Conservation (phyloP, 2,113 vertebrate genomes). For the Herpailurus yagouaroundi region DNA sequence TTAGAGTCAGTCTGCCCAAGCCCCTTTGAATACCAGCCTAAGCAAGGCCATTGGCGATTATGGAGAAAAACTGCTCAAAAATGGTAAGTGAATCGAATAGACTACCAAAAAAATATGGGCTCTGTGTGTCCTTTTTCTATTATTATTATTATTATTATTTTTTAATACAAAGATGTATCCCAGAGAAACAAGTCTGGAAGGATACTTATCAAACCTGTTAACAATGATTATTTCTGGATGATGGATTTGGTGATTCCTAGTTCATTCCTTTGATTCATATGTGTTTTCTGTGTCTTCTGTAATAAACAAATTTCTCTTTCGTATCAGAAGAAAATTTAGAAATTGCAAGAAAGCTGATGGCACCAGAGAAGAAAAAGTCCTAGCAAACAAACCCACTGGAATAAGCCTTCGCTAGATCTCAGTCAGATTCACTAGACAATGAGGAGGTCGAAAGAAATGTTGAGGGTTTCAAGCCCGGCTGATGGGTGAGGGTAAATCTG, state of each 20-base stretch:
- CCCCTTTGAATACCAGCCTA: background rate
- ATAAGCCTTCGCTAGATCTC: background rate
- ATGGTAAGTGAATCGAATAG: background rate
- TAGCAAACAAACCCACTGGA: background rate
- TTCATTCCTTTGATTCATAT: background rate
- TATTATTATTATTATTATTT: too few species aligned
- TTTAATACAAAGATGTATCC: background rate
- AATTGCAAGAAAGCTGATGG: background rate
- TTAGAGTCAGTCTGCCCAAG: background rate
- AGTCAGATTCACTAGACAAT: background rate
- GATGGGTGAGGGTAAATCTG: rapidly evolving
- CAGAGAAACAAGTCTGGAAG: background rate
- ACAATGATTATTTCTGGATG: background rate
- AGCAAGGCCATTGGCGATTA: background rate
- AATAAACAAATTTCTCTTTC: background rate
- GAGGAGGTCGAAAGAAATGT: background rate
- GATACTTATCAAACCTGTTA: background rate
- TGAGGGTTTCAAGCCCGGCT: background rate
- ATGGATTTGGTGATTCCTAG: background rate
- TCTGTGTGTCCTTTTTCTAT: background rate
- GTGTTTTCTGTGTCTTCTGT: background rate
- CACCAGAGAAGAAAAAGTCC: background rate
- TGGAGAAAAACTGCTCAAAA: background rate
- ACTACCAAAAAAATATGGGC: background rate
- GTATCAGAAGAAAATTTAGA: background rate